phyloP scores from a whole-genome alignment of 2,888 invertebrate genomes.

The Heliconius charithonia region DNA sequence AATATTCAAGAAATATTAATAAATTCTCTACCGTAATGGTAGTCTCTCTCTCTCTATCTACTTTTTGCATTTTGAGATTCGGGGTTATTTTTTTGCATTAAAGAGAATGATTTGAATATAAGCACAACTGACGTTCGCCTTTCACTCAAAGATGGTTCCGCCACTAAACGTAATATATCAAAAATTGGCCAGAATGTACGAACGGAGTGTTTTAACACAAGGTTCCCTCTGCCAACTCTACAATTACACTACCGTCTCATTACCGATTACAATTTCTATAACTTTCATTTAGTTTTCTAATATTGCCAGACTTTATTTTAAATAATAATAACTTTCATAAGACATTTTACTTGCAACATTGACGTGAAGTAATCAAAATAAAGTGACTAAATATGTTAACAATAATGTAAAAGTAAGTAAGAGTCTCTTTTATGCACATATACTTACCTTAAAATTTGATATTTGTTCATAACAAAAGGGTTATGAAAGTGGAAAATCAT shows the following conservation, averaged over 20 bases:
- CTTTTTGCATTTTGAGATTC: too few relatives aligned
- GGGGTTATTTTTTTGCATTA: too few relatives aligned
- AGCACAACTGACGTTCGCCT: neutral
- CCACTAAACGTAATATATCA: neutral
- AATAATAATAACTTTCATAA: neutral
- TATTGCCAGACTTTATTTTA: neutral
- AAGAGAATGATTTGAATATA: too few relatives aligned
- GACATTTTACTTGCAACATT: neutral
- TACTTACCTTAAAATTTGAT: neutral
- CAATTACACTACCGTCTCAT: neutral
- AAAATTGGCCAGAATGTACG: neutral
- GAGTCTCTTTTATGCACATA: neutral
- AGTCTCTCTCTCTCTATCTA: too few relatives aligned
- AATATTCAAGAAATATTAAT: too few relatives aligned
- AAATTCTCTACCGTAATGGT: too few relatives aligned
- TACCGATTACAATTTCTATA: too few relatives aligned
- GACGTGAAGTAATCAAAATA: neutral
- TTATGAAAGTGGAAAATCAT: constrained; percentile 26
- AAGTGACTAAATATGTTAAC: neutral
- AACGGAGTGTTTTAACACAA: neutral
- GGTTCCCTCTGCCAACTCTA: neutral
- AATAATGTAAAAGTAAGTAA: neutral
- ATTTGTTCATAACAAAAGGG: constrained; percentile 11
- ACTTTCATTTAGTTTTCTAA: neutral
- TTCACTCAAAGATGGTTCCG: neutral